Percentiles rank a stretch among this genome's conserved stretches.
These are phyloP conservation scores for Spisula subtruncata DNA, from an alignment of 2,888 invertebrate species.

Conservation along the genomic window DNA sequence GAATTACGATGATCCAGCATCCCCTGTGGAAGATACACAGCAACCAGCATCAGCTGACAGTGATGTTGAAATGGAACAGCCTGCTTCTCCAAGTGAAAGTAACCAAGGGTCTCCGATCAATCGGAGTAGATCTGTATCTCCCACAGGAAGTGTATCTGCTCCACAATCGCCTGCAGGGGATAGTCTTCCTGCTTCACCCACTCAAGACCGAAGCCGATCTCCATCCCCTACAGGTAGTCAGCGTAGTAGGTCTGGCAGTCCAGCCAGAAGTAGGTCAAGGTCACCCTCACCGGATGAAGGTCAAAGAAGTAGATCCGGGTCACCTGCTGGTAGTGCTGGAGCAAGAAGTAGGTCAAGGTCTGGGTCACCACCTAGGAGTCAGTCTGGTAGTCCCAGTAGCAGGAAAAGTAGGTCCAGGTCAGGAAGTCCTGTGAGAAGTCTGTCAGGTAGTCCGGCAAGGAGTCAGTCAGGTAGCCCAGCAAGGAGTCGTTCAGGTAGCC, in stretches of 20 bases:
- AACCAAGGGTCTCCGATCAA: conserved; percentile 64
- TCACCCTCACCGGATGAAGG: conserved; percentile 66
- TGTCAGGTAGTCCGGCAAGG: conserved; percentile 46
- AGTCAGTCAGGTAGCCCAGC: conserved; percentile 39
- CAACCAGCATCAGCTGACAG: conserved; percentile 47
- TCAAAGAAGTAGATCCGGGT: conserved; percentile 60
- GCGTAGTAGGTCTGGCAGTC: conserved; percentile 61
- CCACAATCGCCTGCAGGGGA: conserved; percentile 62
- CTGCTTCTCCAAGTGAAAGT: conserved; percentile 65
- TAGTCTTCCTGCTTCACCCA: conserved; percentile 71
- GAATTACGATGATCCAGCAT: conserved; percentile 27
- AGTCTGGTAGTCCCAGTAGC: conserved; percentile 57
- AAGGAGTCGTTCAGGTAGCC: conserved; percentile 37
- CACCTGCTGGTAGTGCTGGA: conserved; percentile 17
- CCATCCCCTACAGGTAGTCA: conserved; percentile 68
- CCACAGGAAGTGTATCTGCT: conserved; percentile 63
- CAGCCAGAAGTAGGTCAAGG: conserved; percentile 66
- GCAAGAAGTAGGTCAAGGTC: conserved; percentile 55
- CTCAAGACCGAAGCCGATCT: conserved; percentile 65
- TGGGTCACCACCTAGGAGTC: conserved; percentile 58
- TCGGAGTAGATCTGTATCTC: conserved; percentile 68
- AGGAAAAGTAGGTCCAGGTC: conserved; percentile 50
- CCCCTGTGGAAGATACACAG: conserved; percentile 37
- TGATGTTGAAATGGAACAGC: conserved; percentile 46
- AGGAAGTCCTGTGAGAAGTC: conserved; percentile 30